A percentile compares a stretch with the other conserved stretches of the same genome.
These are phyloP conservation scores for Papilio polyxenes DNA, from an alignment of 1,140 invertebrate species.

Conservation along the genomic window DNA sequence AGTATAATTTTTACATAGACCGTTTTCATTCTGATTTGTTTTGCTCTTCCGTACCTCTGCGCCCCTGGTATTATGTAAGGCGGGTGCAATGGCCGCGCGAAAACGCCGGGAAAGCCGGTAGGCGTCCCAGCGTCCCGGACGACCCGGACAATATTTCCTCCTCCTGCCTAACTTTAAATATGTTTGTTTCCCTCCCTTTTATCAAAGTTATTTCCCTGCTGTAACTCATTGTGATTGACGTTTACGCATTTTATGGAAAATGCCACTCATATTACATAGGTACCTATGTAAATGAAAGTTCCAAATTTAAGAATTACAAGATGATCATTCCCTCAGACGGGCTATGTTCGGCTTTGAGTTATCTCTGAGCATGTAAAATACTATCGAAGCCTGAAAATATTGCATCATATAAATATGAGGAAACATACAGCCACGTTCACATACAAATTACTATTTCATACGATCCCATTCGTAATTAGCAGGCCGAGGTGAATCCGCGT, in stretches of 20 bases:
- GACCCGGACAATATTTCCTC: slow-evolving; percentile 19
- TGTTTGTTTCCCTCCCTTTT: slow-evolving; percentile 47
- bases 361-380: no score
- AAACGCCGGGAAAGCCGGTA: slow-evolving; percentile 57
- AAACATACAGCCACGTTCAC: not conserved
- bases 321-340: no score
- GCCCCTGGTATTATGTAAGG: slow-evolving; percentile 76
- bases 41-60: slow-evolving; percentile 71
- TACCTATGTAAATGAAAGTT: no score
- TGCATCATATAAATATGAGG: not conserved
- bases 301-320: no score
- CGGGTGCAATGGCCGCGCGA: slow-evolving; percentile 75
- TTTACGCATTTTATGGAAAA: not conserved
- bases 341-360: no score
- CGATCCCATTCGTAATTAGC: slow-evolving; percentile 64
- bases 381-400: not conserved
- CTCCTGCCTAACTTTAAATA: slow-evolving; percentile 16
- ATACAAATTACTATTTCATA: slow-evolving; percentile 44
- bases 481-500: slow-evolving; percentile 41
- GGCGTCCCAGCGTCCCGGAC: slow-evolving; percentile 1
- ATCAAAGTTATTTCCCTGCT: slow-evolving; percentile 38
- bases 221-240: not conserved
- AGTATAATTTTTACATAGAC: slow-evolving; percentile 15
- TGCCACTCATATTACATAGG: no score
- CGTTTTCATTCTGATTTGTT: slow-evolving; percentile 46